A percentile compares a stretch with the other conserved stretches of the same genome.
These are phyloP conservation scores for Synanthedon formicaeformis DNA, from an alignment of 2,888 invertebrate genomes.

Conservation along the genomic window DNA sequence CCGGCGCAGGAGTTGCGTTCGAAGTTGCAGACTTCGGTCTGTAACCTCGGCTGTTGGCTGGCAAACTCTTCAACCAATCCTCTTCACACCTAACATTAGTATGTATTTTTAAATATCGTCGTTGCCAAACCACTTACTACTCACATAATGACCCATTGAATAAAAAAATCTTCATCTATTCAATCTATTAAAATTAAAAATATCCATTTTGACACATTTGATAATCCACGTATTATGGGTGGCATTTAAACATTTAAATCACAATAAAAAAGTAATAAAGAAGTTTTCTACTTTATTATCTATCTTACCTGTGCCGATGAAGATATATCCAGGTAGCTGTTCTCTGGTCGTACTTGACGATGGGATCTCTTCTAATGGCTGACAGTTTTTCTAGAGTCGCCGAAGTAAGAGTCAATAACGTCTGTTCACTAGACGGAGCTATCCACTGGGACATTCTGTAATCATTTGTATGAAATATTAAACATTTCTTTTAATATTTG, in stretches of 20 bases:
- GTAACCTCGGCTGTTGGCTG: conserved; percentile 32
- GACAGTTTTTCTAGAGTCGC: conserved; percentile 92
- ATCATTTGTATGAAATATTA: neutral
- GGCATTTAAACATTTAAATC: neutral
- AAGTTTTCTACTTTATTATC: neutral
- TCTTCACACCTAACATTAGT: conserved; percentile 39
- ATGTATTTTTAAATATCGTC: no score
- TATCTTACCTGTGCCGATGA: conserved; percentile 74
- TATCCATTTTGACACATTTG: no score
- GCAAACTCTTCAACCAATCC: conserved; percentile 42
- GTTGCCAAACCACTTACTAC: no score
- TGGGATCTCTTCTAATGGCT: conserved; percentile 85
- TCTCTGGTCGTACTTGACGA: conserved; percentile 92
- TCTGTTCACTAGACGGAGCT: conserved; percentile 70
- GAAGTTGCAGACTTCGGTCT: conserved; percentile 24
- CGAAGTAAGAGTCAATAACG: conserved; percentile 85
- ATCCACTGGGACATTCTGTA: conserved; percentile 74
- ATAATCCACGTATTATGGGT: no score
- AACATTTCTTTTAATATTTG: no score
- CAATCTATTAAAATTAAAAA: no score
- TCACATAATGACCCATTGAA: no score
- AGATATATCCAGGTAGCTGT: conserved; percentile 96
- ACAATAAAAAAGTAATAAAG: neutral
- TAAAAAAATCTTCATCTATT: no score
- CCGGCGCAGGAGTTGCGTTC: conserved; percentile 14